phyloP scores from a whole-genome alignment of 2,797 vertebrate species.

The Pseudochirops corinnae region DNA sequence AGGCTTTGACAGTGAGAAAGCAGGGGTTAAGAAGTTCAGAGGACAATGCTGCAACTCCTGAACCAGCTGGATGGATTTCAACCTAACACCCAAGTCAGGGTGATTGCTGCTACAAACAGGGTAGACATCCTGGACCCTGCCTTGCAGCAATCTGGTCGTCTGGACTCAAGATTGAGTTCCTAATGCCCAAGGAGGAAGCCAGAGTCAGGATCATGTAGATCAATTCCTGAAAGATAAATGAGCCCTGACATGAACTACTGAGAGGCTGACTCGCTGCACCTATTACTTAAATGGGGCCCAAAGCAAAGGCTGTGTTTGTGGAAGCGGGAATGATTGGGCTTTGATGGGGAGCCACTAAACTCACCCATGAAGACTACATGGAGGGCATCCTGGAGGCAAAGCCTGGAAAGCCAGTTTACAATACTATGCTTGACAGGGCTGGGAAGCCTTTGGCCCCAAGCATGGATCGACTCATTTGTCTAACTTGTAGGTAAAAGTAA shows the following conservation, averaged over 20 bases:
- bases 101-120: constrained; percentile 96
- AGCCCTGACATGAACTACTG: constrained; percentile 97
- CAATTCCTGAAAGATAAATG: constrained; percentile 98
- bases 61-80: constrained; percentile 99
- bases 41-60: constrained; percentile 98
- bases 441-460: rapidly evolving
- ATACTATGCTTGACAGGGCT: constrained; percentile 92
- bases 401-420: constrained; percentile 97
- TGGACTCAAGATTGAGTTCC: constrained; percentile 99
- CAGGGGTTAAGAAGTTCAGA: constrained; percentile 97
- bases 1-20: constrained; percentile 98
- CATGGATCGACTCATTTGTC: no score
- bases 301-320: constrained; percentile 96
- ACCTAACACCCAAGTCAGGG: constrained; percentile 99
- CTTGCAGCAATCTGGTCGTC: constrained; percentile 95
- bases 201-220: constrained; percentile 99
- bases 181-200: constrained; percentile 99
- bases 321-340: constrained; percentile 99
- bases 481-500: background rate
- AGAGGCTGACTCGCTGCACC: constrained; percentile 97
- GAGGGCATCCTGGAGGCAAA: constrained; percentile 99
- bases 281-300: constrained; percentile 86
- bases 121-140: constrained; percentile 91
- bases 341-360: constrained; percentile 96
- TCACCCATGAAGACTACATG: constrained; percentile 99